A percentile compares a stretch with the other conserved stretches of the same genome.
Evolutionary conservation across 2,888 invertebrate species (phyloP).

Genomic region (Melangyna quadrimaculata): DNA sequence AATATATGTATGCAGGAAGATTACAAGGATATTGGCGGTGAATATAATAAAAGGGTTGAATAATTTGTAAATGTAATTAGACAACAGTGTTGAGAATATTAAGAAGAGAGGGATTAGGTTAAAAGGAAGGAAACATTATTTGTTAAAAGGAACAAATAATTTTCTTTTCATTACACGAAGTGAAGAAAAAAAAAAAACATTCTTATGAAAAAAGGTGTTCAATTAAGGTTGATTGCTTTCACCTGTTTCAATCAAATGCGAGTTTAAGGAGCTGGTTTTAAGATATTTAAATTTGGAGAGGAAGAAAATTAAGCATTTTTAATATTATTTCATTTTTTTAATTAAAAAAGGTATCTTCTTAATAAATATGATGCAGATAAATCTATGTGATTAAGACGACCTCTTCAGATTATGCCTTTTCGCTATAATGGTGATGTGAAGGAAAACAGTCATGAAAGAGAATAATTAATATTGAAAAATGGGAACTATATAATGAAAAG

Average conservation of each 20-base stretch:
- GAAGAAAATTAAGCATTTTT: no score
- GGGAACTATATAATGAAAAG: no score
- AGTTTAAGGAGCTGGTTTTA: background rate
- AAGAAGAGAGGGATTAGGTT: conserved; percentile 3
- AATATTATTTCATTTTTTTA: no score
- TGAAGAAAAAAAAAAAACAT: background rate
- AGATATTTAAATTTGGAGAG: background rate
- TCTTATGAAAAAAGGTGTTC: background rate
- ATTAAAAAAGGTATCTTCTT: no score
- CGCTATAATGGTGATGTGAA: no score
- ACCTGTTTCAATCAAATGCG: background rate
- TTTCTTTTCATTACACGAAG: background rate
- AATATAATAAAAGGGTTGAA: conserved; percentile 49
- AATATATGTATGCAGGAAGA: conserved; percentile 21
- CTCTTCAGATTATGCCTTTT: no score
- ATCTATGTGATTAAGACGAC: no score
- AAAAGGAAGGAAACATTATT: background rate
- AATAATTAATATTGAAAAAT: no score
- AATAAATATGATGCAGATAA: no score
- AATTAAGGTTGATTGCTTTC: background rate
- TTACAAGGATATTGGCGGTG: conserved; percentile 26
- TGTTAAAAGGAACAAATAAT: background rate
- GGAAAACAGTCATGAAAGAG: no score
- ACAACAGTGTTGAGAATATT: conserved; percentile 40
- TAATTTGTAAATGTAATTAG: conserved; percentile 67